phyloP scores from a whole-genome alignment of 2,888 invertebrate species.

The Ornithoptera alexandrae region DNA sequence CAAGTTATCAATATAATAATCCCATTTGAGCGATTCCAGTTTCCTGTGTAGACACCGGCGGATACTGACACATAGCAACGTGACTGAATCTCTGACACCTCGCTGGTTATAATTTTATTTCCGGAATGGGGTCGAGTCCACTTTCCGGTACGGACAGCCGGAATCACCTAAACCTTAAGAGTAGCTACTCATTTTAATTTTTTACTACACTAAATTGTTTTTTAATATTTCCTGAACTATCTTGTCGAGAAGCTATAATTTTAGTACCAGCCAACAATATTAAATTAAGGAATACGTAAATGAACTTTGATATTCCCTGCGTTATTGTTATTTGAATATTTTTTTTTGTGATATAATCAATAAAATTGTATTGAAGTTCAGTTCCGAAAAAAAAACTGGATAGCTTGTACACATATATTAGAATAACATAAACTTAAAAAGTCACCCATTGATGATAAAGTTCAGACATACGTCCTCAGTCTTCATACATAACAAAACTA shows the following conservation, averaged over 20 bases:
- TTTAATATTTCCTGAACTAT: not conserved
- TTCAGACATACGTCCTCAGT: too few species aligned
- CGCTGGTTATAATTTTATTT: slow-evolving; percentile 51
- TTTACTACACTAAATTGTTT: not conserved
- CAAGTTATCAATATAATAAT: slow-evolving; percentile 60
- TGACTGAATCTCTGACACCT: slow-evolving; percentile 61
- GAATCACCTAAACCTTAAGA: slow-evolving; percentile 14
- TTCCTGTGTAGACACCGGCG: slow-evolving; percentile 41
- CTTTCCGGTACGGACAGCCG: slow-evolving; percentile 9
- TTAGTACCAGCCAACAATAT: too few species aligned
- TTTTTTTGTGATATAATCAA: too few species aligned
- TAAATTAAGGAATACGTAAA: too few species aligned
- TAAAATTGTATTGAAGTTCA: too few species aligned
- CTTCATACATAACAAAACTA: too few species aligned
- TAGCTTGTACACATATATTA: too few species aligned
- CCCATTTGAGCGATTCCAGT: slow-evolving; percentile 58
- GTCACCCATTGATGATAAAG: too few species aligned
- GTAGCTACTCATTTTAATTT: not conserved
- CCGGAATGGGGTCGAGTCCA: slow-evolving; percentile 29
- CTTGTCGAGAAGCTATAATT: not conserved
- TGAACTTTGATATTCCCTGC: too few species aligned
- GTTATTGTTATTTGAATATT: too few species aligned
- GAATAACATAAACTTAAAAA: too few species aligned
- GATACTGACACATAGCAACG: slow-evolving; percentile 71
- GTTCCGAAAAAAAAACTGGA: too few species aligned